phyloP scores from a whole-genome alignment of 2,888 invertebrate genomes.

The Lithophane ornitopus region DNA sequence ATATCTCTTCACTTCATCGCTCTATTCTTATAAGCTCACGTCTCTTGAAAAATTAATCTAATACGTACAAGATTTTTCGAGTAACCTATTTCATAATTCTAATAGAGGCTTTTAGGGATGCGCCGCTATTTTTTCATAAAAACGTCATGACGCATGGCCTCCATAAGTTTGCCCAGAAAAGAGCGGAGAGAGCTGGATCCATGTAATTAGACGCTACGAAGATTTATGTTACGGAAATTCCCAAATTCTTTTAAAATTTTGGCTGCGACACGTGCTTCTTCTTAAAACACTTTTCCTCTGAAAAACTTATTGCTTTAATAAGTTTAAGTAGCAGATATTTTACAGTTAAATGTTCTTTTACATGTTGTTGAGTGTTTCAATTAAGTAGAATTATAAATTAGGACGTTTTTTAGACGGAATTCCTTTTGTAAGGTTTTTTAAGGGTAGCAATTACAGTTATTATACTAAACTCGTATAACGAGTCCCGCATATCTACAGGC shows the following conservation, averaged over 20 bases:
- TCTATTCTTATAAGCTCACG: slow-evolving; percentile 36
- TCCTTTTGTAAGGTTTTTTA: neutral
- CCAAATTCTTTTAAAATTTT: slow-evolving; percentile 87
- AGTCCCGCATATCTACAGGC: slow-evolving; percentile 37
- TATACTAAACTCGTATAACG: slow-evolving; percentile 27
- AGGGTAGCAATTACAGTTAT: neutral
- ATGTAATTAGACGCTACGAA: slow-evolving; percentile 87
- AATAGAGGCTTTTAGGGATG: slow-evolving; percentile 73
- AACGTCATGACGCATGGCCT: slow-evolving; percentile 87
- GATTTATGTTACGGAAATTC: slow-evolving; percentile 87
- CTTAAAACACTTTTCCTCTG: slow-evolving; percentile 71
- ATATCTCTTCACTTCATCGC: slow-evolving; percentile 38
- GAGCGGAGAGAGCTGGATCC: slow-evolving; percentile 83
- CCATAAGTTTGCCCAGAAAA: slow-evolving; percentile 86
- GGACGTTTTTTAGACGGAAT: neutral
- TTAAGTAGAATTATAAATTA: slow-evolving; percentile 35
- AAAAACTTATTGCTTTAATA: slow-evolving; percentile 70
- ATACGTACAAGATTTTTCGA: slow-evolving; percentile 67
- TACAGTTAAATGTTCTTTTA: slow-evolving; percentile 60
- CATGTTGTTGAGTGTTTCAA: slow-evolving; percentile 51
- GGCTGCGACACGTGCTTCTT: slow-evolving; percentile 79
- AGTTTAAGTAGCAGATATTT: slow-evolving; percentile 65
- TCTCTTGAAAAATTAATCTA: slow-evolving; percentile 60
- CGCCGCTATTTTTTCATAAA: slow-evolving; percentile 84
- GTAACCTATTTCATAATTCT: slow-evolving; percentile 78